A percentile compares a stretch with the other conserved stretches of the same genome.
Evolutionary conservation across 2,797 vertebrate species (phyloP).

Genomic region (Mus minutoides): DNA sequence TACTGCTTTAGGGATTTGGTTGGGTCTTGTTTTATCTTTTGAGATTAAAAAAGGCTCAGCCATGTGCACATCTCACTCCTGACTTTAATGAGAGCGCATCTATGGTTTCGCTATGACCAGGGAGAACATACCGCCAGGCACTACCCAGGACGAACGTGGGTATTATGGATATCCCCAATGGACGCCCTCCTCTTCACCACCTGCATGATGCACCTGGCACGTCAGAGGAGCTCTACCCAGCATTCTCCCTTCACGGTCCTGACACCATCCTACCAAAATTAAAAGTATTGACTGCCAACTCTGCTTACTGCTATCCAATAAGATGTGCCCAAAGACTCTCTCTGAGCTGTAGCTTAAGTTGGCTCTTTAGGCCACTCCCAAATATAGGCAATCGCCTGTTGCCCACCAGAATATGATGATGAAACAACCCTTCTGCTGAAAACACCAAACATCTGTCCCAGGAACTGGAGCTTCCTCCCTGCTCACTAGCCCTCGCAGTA

Average conservation of each 20-base stretch:
- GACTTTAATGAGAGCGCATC: neutral
- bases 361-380: neutral
- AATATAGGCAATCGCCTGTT: neutral
- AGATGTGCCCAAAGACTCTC: neutral
- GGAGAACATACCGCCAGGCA: neutral
- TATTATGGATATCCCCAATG: neutral
- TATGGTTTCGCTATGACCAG: neutral
- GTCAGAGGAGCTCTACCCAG: neutral
- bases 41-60: neutral
- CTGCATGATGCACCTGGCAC: neutral
- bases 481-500: no score
- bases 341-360: neutral
- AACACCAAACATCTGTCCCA: neutral
- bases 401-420: neutral
- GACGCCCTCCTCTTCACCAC: neutral
- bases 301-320: neutral
- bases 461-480: neutral
- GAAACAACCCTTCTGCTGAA: neutral
- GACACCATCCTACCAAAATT: fast-evolving
- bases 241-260: neutral
- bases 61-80: neutral
- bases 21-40: no score
- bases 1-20: neutral
- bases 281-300: neutral
- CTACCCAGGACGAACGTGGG: neutral